These are phyloP conservation scores for Linepithema humile DNA, from an alignment of 1,140 invertebrate species.

Conservation along the genomic window DNA sequence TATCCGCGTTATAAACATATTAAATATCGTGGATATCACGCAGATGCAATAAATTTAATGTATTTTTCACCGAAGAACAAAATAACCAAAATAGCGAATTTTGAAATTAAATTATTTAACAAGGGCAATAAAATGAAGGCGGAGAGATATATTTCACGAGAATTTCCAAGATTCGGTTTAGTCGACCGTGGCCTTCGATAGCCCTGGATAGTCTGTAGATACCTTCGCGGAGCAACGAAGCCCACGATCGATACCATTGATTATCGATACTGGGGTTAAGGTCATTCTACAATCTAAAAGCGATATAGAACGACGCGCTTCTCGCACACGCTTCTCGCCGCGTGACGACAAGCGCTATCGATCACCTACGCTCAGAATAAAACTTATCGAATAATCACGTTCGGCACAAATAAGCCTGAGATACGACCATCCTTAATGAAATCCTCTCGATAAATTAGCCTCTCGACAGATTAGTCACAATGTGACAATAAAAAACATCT, in stretches of 20 bases:
- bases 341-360: constrained; percentile 8
- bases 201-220: constrained; percentile 70
- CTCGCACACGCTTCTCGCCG: constrained; percentile 2
- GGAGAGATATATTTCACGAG: constrained; percentile 14
- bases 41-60: too few relatives aligned
- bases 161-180: constrained; percentile 51
- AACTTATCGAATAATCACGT: constrained; percentile 24
- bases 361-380: constrained; percentile 26
- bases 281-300: constrained; percentile 57
- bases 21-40: too few relatives aligned
- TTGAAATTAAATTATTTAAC: neutral
- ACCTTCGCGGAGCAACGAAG: constrained; percentile 65
- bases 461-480: neutral
- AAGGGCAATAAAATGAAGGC: neutral
- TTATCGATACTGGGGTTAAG: constrained; percentile 73
- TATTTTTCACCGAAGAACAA: too few relatives aligned
- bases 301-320: constrained; percentile 28
- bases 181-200: constrained; percentile 73
- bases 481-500: neutral
- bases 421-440: constrained; percentile 2
- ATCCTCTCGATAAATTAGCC: neutral
- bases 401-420: neutral
- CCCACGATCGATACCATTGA: constrained; percentile 76
- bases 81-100: neutral
- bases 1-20: too few relatives aligned